Evolutionary conservation across 1,140 invertebrate genomes (phyloP).

Genomic region (Psilanteris sp.): DNA sequence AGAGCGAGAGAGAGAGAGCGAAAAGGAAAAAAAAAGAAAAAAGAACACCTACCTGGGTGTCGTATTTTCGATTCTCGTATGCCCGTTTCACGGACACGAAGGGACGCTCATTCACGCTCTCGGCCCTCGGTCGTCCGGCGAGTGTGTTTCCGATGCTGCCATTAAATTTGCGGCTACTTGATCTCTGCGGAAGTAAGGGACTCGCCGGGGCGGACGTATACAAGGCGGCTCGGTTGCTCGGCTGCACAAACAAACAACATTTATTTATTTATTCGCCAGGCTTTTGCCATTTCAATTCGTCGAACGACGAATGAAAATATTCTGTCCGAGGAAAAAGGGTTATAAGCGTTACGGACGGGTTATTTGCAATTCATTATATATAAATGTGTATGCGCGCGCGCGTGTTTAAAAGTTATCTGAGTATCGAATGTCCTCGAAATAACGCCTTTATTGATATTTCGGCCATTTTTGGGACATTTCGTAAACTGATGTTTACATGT

Average conservation of each 20-base stretch:
- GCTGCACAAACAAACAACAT: constrained; percentile 36
- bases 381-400: too few relatives aligned
- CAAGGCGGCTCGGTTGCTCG: constrained; percentile 62
- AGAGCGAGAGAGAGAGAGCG: too few relatives aligned
- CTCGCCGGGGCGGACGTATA: constrained; percentile 81
- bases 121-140: constrained; percentile 72
- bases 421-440: too few relatives aligned
- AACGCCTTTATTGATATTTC: too few relatives aligned
- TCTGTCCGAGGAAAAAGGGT: too few relatives aligned
- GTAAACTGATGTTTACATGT: too few relatives aligned
- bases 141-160: constrained; percentile 75
- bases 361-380: too few relatives aligned
- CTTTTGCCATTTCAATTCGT: neutral
- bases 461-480: too few relatives aligned
- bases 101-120: constrained; percentile 81
- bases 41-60: constrained; percentile 79
- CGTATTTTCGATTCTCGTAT: constrained; percentile 82
- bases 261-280: constrained; percentile 4
- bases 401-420: too few relatives aligned
- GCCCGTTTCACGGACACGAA: constrained; percentile 84
- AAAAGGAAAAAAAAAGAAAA: too few relatives aligned
- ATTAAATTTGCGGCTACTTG: constrained; percentile 82
- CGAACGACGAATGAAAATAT: too few relatives aligned
- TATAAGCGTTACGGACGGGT: too few relatives aligned
- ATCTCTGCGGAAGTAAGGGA: constrained; percentile 82